Base-by-base conservation (phyloP, 2,797 vertebrate genomes). In the Pempheris klunzingeri region DNA sequence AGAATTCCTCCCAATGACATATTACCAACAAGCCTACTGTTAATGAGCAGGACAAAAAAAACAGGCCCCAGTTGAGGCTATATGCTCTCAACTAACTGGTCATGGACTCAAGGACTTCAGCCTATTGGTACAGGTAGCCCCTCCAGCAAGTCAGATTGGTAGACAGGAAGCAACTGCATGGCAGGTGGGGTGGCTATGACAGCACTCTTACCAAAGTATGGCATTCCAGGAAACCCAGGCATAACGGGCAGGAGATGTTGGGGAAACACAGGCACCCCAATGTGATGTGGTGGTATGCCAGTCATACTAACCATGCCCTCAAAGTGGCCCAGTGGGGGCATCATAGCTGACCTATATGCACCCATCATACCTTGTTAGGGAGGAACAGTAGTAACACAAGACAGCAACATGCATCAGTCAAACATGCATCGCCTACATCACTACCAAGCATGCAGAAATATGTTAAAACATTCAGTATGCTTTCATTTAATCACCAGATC, bases 261-360 rank as follows among this genome's bases (percentile, higher is more conserved):
- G 94, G 96, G 96, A 82, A 90, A 90, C 93, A 96, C 92, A 93
- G 95, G 94, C 94, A 96, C 90, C 96, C 96, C 96, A 93, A 95
- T 96, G 95, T 94, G 96, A 97, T 97, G 96, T 94, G 94, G 95
- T 92, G 95, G 96, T 95, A 97, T 97, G 96, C 95, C 96, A 95
- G 96, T 93, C 96, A 97, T 95, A 96, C 96, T 97, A 97, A 97
- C 88, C 96, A 97, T 96, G 96, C 96, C 96, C 95, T 97, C 95
- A 95, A 96, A 91, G 93, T 94, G 93, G 95, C 95, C 95, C 94
- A 94, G 95, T 91, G 89, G 94, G 93, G 95, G 96, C 93, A 95
- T 95, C 96, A 97, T 95, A 95, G 95, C 95, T 93, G 96, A 95
- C 92, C 95, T 93, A 96, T 95, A 97, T 94, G 95, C 95, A 95